phyloP scores from a whole-genome alignment of 2,888 invertebrate species.

The Dolomedes plantarius region DNA sequence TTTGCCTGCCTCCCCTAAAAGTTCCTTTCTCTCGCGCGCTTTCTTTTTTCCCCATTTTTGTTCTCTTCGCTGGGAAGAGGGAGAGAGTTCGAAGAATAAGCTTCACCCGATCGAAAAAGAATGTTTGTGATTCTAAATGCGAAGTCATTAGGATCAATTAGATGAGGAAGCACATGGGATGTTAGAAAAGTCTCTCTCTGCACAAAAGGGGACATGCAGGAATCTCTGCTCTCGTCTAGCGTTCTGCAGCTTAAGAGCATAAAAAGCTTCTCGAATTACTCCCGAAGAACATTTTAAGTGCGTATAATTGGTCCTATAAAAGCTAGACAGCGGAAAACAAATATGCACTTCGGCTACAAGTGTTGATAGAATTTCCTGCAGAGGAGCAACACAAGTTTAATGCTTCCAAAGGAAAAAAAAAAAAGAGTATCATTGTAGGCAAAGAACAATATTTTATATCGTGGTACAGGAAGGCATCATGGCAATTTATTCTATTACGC shows the following conservation, averaged over 20 bases:
- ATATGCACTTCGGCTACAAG: neutral
- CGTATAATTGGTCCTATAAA: neutral
- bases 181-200: neutral
- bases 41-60: neutral
- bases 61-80: neutral
- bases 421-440: too few species aligned
- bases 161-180: neutral
- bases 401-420: too few species aligned
- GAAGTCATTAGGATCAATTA: slow-evolving; percentile 54
- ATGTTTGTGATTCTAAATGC: neutral
- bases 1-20: neutral
- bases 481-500: too few species aligned
- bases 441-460: too few species aligned
- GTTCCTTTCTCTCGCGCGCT: neutral
- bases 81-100: neutral
- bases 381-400: too few species aligned
- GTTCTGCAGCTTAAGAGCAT: neutral
- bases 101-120: neutral
- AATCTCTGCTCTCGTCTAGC: too few species aligned
- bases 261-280: neutral
- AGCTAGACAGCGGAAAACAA: neutral
- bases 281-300: neutral
- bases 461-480: too few species aligned
- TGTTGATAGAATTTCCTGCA: too few species aligned
- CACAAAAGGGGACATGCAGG: neutral